Base-by-base conservation (phyloP, 2,797 vertebrate species). In the Sylvilagus floridanus region DNA sequence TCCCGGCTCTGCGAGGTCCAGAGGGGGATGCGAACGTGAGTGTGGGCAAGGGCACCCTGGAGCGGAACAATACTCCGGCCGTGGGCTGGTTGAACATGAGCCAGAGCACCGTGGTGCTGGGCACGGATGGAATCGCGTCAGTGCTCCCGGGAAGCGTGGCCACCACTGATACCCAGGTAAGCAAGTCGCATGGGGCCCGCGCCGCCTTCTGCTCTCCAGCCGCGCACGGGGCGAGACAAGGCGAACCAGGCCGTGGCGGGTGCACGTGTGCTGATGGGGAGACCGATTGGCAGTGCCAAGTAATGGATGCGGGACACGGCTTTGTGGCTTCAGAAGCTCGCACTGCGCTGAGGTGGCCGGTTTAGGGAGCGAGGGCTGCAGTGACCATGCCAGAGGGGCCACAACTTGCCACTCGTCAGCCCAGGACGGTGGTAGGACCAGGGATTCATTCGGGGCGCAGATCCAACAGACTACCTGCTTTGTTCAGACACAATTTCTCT, bases 61-160 rank as follows among this genome's bases (percentile, higher is more conserved):
- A 99, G 97, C 98, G 98, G 96, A 99, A 99, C 98, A 99, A 98
- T 94, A 97, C 98, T 97, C 98, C 98, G 68, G 98, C 98, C 82
- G 92, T 95, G 84, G 98, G 98, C 98, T 99, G 99, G 99, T 98
- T 98, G 93, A 98, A 98, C 84, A 98, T 99, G 99, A 99, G 99
- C 98, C 99, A 99, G 98, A 99, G 99, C 94, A 99, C 99, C 76
- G 99, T 99, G 98, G 98, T 99, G 37, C 98, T 99, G 98, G 99
- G 99, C 92, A 98, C 99, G 82, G 99, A 99, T 97, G 99, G 99
- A 84, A 99, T 99, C 98, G 99, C 99, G 77, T 99, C 99, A 37
- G 99, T 99, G 77, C 99, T 99, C 90, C 98, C 99, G 12, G 98
- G 99, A 96, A 98, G 98, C 93, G 88, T 98, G 94, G 98, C 97